Evolutionary conservation across 1,140 invertebrate species (phyloP).

Genomic region (Eciton burchellii): DNA sequence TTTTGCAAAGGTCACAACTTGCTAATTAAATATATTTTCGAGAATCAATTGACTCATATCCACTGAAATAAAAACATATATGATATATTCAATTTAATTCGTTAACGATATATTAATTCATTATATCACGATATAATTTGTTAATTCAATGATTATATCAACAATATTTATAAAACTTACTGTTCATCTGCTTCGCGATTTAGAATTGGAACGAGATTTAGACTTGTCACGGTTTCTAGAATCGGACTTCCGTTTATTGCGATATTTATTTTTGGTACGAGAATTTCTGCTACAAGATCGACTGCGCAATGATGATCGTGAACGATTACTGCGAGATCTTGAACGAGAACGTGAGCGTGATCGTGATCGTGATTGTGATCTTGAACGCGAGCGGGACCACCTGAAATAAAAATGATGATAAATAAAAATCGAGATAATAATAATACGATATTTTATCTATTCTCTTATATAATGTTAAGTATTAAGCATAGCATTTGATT

Average conservation of each 20-base stretch:
- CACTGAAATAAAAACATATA: constrained; percentile 19
- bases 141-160: neutral
- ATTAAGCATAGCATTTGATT: neutral
- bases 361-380: constrained; percentile 84
- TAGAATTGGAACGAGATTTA: constrained; percentile 82
- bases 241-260: constrained; percentile 86
- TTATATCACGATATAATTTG: neutral
- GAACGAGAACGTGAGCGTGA: constrained; percentile 84
- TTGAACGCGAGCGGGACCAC: constrained; percentile 83
- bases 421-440: constrained; percentile 53
- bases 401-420: constrained; percentile 81
- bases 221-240: constrained; percentile 84
- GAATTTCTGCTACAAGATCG: constrained; percentile 83
- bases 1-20: constrained; percentile 7
- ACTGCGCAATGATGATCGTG: constrained; percentile 85
- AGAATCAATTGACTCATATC: constrained; percentile 1
- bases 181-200: constrained; percentile 82
- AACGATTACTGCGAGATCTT: constrained; percentile 83
- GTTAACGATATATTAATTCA: too few species aligned
- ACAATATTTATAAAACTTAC: constrained; percentile 59
- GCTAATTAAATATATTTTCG: constrained; percentile 17
- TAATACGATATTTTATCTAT: constrained; percentile 18
- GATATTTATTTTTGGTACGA: constrained; percentile 77
- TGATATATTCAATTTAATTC: too few species aligned
- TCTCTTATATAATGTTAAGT: constrained; percentile 5